Evolutionary conservation across 2,113 vertebrate genomes (phyloP).

Genomic region (Cyprinodon variegatus): DNA sequence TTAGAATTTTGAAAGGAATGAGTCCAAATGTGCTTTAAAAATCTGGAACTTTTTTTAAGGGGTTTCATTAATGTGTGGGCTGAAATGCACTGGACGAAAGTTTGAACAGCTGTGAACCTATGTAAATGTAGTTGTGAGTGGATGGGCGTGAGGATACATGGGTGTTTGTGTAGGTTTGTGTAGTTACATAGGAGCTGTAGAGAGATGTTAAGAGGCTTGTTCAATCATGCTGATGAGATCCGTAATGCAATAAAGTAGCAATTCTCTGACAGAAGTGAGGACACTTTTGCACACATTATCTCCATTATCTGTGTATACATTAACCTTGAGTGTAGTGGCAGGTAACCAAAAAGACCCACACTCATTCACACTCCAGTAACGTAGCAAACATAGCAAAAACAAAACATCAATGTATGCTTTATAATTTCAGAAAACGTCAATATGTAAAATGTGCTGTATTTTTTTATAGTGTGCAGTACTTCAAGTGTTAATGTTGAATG

Average conservation of each 20-base stretch:
- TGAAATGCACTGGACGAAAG: conserved; percentile 2
- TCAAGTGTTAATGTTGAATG: too few species aligned
- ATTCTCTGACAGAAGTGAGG: conserved; percentile 52
- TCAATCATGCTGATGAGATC: conserved; percentile 72
- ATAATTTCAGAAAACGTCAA: conserved; percentile 5
- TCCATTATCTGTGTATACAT: conserved; percentile 75
- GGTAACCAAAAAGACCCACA: conserved; percentile 23
- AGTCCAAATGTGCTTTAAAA: conserved; percentile 43
- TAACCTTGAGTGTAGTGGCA: conserved; percentile 67
- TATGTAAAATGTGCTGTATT: conserved; percentile 1
- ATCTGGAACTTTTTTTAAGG: conserved; percentile 23
- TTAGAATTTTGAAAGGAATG: background rate
- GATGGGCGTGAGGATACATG: conserved; percentile 1
- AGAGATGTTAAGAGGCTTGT: conserved; percentile 70
- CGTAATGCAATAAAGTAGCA: conserved; percentile 66
- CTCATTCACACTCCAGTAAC: conserved; percentile 11
- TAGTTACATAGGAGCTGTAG: conserved; percentile 38
- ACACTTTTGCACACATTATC: conserved; percentile 67
- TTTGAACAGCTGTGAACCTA: conserved; percentile 16
- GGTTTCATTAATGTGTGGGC: conserved; percentile 33
- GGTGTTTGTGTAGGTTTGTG: background rate
- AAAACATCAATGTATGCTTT: background rate
- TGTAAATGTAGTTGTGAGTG: conserved; percentile 32
- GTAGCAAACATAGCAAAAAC: conserved; percentile 1
- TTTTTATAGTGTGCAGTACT: background rate